Conservation (phyloP, 2,797 vertebrate genomes). For the Austrolebias charrua region DNA sequence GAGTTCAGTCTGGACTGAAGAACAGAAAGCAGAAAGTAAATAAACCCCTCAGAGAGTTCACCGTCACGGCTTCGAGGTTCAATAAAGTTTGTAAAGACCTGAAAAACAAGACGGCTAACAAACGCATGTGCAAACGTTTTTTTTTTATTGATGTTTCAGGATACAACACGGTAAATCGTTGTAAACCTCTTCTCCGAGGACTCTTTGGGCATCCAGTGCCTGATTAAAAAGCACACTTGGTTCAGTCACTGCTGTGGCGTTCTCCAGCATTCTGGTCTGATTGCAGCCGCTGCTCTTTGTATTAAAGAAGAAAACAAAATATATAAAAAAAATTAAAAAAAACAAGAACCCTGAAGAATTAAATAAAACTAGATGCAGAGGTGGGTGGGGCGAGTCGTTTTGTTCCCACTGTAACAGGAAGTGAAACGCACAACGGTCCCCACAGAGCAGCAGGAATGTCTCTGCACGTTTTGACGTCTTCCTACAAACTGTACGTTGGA, state of each 20-base stretch:
- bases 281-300: constrained; percentile 2
- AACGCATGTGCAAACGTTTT: constrained; percentile 23
- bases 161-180: constrained; percentile 63
- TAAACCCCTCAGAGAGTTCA: constrained; percentile 3
- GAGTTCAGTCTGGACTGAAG: constrained; percentile 16
- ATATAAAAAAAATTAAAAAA: too few species aligned
- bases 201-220: constrained; percentile 60
- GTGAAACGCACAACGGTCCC: constrained; percentile 32
- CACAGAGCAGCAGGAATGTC: constrained; percentile 19
- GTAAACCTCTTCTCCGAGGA: constrained; percentile 49
- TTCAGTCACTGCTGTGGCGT: constrained; percentile 2
- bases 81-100: too few species aligned
- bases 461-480: constrained; percentile 23
- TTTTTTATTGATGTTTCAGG: constrained; percentile 59
- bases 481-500: constrained; percentile 13
- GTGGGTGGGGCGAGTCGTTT: constrained; percentile 6
- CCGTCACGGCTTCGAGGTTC: too few species aligned
- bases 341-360: constrained; percentile 2
- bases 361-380: constrained; percentile 22
- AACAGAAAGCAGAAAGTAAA: constrained; percentile 13
- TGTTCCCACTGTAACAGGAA: constrained; percentile 40
- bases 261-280: constrained; percentile 23
- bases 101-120: constrained; percentile 5
- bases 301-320: neutral
- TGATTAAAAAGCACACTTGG: constrained; percentile 37